Conservation (phyloP, 2,888 invertebrate genomes). For the Catocala fraxini region DNA sequence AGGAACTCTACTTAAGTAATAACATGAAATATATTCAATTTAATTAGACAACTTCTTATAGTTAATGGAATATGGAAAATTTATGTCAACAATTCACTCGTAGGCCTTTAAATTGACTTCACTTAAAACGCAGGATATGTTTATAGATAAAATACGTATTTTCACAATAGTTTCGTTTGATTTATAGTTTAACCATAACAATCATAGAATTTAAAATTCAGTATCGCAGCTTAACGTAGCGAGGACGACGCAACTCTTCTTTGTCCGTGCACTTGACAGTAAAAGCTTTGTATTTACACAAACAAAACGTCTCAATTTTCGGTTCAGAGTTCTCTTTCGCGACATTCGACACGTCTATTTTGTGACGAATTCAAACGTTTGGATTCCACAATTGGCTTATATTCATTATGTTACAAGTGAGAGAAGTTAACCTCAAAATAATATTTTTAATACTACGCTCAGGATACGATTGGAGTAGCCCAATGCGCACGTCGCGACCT, state of each 20-base stretch:
- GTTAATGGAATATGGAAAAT: conserved; percentile 61
- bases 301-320: conserved; percentile 85
- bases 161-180: conserved; percentile 63
- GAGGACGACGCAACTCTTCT: conserved; percentile 75
- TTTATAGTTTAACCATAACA: conserved; percentile 63
- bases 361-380: conserved; percentile 60
- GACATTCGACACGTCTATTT: conserved; percentile 81
- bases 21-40: conserved; percentile 62
- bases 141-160: conserved; percentile 60
- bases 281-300: conserved; percentile 87
- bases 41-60: conserved; percentile 56
- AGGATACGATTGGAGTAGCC: conserved; percentile 77
- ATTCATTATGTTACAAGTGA: conserved; percentile 70
- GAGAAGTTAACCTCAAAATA: conserved; percentile 84
- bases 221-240: conserved; percentile 65
- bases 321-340: conserved; percentile 81
- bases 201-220: conserved; percentile 67
- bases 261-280: conserved; percentile 86
- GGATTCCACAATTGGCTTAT: conserved; percentile 60
- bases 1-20: conserved; percentile 79
- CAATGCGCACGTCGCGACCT: conserved; percentile 68
- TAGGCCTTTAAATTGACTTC: conserved; percentile 81
- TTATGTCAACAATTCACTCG: conserved; percentile 69
- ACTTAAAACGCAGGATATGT: conserved; percentile 76
- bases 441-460: conserved; percentile 83